phyloP scores from a whole-genome alignment of 2,797 vertebrate species.

The Cirrhinus molitorella region DNA sequence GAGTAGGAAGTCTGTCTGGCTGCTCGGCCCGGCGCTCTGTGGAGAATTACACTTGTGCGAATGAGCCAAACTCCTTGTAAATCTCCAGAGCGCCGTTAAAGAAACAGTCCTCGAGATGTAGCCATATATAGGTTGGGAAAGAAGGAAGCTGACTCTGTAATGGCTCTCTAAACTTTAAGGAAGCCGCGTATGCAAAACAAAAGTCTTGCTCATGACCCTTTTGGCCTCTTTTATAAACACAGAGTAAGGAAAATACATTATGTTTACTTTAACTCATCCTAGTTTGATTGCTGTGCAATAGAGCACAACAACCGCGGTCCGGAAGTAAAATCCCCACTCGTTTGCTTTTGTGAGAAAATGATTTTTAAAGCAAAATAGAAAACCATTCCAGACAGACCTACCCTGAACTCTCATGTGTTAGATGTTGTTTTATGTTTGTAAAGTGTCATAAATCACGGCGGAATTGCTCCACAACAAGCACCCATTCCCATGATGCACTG shows the following conservation, averaged over 20 bases:
- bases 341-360: not conserved
- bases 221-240: conserved; percentile 51
- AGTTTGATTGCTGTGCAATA: conserved; percentile 8
- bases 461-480: not conserved
- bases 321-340: not conserved
- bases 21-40: conserved; percentile 36
- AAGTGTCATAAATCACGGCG: not conserved
- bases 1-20: conserved; percentile 61
- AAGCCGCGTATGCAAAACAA: conserved; percentile 30
- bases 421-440: not conserved
- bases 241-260: conserved; percentile 6
- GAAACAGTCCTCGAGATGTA: conserved; percentile 35
- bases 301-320: not conserved
- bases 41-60: conserved; percentile 57
- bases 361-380: not conserved
- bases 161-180: conserved; percentile 34
- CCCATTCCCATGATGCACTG: not conserved
- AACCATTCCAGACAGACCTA: not conserved
- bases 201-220: conserved; percentile 36
- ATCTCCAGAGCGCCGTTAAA: conserved; percentile 45
- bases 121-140: conserved; percentile 65
- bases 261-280: not conserved
- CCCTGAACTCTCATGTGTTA: not conserved
- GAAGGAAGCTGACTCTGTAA: conserved; percentile 2
- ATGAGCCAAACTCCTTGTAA: conserved; percentile 57